Conservation (phyloP, 2,888 invertebrate species). For the Yponomeuta evonymella region DNA sequence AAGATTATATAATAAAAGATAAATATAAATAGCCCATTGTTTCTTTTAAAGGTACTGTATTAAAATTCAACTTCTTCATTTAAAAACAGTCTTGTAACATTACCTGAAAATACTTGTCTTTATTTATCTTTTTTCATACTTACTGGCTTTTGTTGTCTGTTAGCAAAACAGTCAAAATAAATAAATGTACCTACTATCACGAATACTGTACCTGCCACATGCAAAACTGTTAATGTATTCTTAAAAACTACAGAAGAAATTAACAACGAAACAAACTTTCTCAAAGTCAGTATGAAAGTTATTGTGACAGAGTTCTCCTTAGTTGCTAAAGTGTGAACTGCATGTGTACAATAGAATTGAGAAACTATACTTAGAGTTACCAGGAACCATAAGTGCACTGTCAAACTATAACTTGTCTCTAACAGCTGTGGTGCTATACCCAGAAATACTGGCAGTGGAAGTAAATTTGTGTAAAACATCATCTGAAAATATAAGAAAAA, state of each 20-base stretch:
- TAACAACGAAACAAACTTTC: constrained; percentile 58
- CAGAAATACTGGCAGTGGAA: constrained; percentile 57
- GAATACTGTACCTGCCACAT: constrained; percentile 50
- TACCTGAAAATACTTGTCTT: neutral
- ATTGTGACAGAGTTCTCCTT: constrained; percentile 60
- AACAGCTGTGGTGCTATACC: constrained; percentile 46
- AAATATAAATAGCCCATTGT: neutral
- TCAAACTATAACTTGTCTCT: constrained; percentile 33
- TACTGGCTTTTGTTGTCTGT: constrained; percentile 48
- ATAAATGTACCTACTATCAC: constrained; percentile 59
- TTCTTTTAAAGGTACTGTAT: neutral
- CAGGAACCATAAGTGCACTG: constrained; percentile 44
- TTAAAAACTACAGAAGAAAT: constrained; percentile 63
- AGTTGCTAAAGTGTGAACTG: constrained; percentile 59
- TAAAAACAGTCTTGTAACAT: no score
- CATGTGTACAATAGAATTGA: constrained; percentile 58
- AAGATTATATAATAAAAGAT: neutral
- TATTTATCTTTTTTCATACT: constrained; percentile 22
- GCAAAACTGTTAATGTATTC: constrained; percentile 55
- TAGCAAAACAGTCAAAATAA: constrained; percentile 58
- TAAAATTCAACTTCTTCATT: neutral
- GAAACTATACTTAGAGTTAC: constrained; percentile 47
- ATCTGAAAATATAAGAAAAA: constrained; percentile 46
- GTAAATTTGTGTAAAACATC: constrained; percentile 60
- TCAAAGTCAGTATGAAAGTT: constrained; percentile 59